phyloP scores from a whole-genome alignment of 2,888 invertebrate species.

The Dasysyrphus tricinctus region DNA sequence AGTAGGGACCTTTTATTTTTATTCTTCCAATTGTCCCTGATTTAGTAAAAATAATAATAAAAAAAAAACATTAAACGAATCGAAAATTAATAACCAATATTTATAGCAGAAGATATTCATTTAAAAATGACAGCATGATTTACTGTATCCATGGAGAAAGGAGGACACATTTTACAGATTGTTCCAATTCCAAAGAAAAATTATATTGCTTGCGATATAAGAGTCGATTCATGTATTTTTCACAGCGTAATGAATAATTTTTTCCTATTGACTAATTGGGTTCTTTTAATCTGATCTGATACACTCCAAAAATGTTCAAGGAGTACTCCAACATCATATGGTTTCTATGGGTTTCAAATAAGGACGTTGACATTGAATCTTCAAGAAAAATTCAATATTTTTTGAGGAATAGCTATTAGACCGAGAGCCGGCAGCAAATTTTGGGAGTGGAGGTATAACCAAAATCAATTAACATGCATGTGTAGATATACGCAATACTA shows the following conservation, averaged over 20 bases:
- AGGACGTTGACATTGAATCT: too few species aligned
- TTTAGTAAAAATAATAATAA: neutral
- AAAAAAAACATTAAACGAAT: slow-evolving; percentile 13
- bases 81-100: slow-evolving; percentile 53
- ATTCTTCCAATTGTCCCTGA: slow-evolving; percentile 6
- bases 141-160: slow-evolving; percentile 16
- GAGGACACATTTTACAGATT: slow-evolving; percentile 20
- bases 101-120: slow-evolving; percentile 41
- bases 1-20: neutral
- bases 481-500: too few species aligned
- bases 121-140: slow-evolving; percentile 44
- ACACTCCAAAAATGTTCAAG: neutral
- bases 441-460: too few species aligned
- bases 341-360: too few species aligned
- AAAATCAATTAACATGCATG: too few species aligned
- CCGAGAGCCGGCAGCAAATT: too few species aligned
- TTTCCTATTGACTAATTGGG: neutral
- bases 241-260: neutral
- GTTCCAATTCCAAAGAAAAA: neutral
- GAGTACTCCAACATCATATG: neutral
- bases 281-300: neutral
- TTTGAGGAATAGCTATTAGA: too few species aligned
- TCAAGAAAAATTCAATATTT: too few species aligned
- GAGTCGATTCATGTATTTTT: slow-evolving; percentile 6
- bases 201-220: slow-evolving; percentile 1